Base-by-base conservation (phyloP, 2,797 vertebrate species). In the Argyrosomus regius region DNA sequence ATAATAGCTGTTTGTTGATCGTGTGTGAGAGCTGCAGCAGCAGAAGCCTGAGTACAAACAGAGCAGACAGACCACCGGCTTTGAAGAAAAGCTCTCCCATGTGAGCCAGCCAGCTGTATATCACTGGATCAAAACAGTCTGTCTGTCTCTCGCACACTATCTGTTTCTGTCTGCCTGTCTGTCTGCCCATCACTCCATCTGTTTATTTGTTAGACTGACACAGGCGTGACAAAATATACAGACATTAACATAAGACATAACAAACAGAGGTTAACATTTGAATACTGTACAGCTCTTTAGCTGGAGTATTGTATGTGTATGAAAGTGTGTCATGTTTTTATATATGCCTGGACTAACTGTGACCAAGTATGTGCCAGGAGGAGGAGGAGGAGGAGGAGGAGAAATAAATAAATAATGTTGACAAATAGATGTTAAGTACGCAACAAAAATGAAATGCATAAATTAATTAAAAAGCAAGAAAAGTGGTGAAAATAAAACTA, bases 21-120 rank as follows among this genome's bases (percentile, higher is more conserved):
- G 54, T 86, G 59, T 74, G 68, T 48, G 66, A 58, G 79, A 68
- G 68, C 48, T 0, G 77, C 60, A 12, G 24, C 43, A 54, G 75
- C 76, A 62, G 76, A 77, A 72, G 75, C 48, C 52, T 35, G 49
- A 77, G 45, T 49, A 65, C 70, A 81, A 82, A 66, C 69, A 70
- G 50, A 56, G 50, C 75, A 83, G 80, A 87, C 75, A 63, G 83
- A 84, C 59, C 75, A 66, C 49, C 56, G 46, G 66, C 83, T 86
- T 83, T 86, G 82, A 86, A 87, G 83, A 78, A 72, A 82, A 86
- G 59, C 75, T 81, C 79, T 86, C 79, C 84, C 81, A 54, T 74
- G 78, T 66, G 86, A 85, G 65, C 48, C 39, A 54, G 53, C 81
- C 78, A 84, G 71, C 83, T 83, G 72, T 72, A 57, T 72, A 80